A percentile compares a stretch with the other conserved stretches of the same genome.
phyloP scores from a whole-genome alignment of 2,113 vertebrate species.

The Pluvianellus socialis region DNA sequence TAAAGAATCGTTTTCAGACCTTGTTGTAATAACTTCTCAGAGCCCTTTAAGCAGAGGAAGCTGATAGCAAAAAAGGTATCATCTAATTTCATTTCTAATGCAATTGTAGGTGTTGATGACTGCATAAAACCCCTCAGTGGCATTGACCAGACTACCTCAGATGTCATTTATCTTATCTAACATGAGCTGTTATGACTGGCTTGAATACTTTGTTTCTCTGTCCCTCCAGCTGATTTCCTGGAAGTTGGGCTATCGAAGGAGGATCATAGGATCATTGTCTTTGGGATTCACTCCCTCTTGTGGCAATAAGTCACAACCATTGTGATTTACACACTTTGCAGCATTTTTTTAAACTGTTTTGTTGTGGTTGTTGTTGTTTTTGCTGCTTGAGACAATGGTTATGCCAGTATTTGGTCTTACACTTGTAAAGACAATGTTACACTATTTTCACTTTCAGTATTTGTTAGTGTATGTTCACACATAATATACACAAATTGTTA shows the following conservation, averaged over 20 bases:
- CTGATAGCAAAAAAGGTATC: not conserved
- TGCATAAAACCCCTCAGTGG: not conserved
- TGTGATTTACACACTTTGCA: not conserved
- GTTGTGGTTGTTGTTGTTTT: not conserved
- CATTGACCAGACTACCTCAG: not conserved
- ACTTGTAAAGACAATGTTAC: not conserved
- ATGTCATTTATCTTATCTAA: not conserved
- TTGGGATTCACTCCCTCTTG: slow-evolving; percentile 49
- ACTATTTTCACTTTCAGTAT: not conserved
- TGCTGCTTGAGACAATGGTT: not conserved
- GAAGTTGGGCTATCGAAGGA: not conserved
- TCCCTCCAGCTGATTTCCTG: not conserved
- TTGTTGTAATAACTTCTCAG: slow-evolving; percentile 6
- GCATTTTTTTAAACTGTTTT: accelerated
- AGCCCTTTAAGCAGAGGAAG: not conserved
- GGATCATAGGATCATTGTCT: not conserved
- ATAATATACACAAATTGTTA: not conserved
- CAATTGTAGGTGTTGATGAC: not conserved
- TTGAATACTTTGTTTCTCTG: not conserved
- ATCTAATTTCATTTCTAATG: not conserved
- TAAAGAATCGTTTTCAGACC: not conserved
- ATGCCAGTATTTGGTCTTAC: not conserved
- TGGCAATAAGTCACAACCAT: not conserved
- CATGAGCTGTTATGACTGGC: not conserved
- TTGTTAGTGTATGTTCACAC: not conserved